Percentiles rank a stretch among this genome's conserved stretches.
Conservation (phyloP, 2,888 invertebrate genomes). For the Myopa testacea region DNA sequence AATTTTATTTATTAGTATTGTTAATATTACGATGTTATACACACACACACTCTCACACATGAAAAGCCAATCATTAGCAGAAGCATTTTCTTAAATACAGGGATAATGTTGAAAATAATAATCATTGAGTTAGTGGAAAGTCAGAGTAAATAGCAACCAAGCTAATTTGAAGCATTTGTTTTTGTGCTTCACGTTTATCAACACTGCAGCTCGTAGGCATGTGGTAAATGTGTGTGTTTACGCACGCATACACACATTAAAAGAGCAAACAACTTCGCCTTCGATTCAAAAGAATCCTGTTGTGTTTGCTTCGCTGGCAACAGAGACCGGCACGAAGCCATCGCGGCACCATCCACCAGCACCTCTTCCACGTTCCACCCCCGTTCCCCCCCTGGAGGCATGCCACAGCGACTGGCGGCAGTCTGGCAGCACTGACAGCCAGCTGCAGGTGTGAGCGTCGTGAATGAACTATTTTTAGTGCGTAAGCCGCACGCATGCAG, state of each 20-base stretch:
- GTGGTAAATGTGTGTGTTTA: too few species aligned
- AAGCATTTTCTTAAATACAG: not conserved
- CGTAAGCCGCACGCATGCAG: not conserved
- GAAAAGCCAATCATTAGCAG: not conserved
- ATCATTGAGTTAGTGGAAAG: too few species aligned
- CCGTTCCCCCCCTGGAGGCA: too few species aligned
- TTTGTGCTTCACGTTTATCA: too few species aligned
- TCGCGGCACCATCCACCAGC: slow-evolving; percentile 35
- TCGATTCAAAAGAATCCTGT: too few species aligned
- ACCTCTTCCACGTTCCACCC: not conserved
- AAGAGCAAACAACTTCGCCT: too few species aligned
- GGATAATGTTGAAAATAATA: too few species aligned
- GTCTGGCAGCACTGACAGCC: not conserved
- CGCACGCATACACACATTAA: too few species aligned
- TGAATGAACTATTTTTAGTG: slow-evolving; percentile 7
- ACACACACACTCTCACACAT: slow-evolving; percentile 18
- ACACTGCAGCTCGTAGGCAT: too few species aligned
- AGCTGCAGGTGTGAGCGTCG: not conserved
- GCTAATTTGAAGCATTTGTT: too few species aligned
- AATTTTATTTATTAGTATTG: not conserved
- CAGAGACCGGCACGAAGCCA: not conserved
- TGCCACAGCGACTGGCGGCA: not conserved
- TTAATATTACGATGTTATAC: not conserved
- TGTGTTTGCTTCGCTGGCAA: not conserved
- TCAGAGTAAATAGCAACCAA: too few species aligned